Base-by-base conservation (phyloP, 2,113 vertebrate species). In the Oncorhynchus nerka region DNA sequence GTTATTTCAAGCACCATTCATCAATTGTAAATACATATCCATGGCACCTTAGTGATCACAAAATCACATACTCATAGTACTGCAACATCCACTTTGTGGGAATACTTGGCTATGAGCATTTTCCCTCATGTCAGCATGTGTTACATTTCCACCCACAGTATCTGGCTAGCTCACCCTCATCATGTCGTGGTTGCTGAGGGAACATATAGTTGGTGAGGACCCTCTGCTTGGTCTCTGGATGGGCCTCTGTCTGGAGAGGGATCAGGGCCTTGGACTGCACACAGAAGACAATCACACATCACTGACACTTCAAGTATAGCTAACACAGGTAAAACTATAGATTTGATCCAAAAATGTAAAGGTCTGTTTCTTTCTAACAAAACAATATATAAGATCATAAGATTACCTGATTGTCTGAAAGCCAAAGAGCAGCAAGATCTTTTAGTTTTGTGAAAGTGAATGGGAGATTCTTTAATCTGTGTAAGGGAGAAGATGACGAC, bases 141-240 rank as follows among this genome's bases (percentile, higher is more conserved):
- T 55, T 19, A 30, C 66, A 73, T 45, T 81, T 55, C 72, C 28
- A 74, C 30, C 76, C 22, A 77, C 67, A 77, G 51, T 55, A 19
- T 19, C 0, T 71, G 74, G 74, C 74, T 28, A 24, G 24, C 77
- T 90, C 93, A 98, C 98, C 97, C 94, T 99, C 97, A 49, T 99
- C 97, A 0, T 97, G 93, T 61, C 98, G 95, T 7, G 97, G 98
- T 76, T 99, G 98, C 92, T 99, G 98, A 34, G 97, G 98, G 91
- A 99, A 99, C 97, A 99, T 99, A 91, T 99, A 99, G 94, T 99
- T 99, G 83, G 98, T 99, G 87, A 99, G 89, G 12, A 99, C 98
- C 74, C 97, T 95, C 93, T 98, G 97, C 92, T 99, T 99, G 86
- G 97, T 99, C 89, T 99, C 97, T 66, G 97, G 97, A 75, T 99